Percentiles rank a stretch among this genome's conserved stretches.
phyloP scores from a whole-genome alignment of 1,140 invertebrate species.

The Sitodiplosis mosellana region DNA sequence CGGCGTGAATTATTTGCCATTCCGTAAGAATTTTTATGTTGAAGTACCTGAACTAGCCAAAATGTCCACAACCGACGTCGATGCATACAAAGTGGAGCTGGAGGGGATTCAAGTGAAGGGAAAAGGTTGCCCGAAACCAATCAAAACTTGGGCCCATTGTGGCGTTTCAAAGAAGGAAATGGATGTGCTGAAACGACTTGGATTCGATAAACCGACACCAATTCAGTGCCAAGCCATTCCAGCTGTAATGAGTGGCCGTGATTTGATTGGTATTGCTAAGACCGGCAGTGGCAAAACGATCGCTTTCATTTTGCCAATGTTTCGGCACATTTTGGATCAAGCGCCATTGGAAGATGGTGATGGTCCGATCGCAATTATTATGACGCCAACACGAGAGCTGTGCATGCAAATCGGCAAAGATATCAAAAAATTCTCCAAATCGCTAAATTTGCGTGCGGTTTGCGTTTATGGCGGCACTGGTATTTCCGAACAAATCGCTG shows the following conservation, averaged over 20 bases:
- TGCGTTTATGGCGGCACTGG: slow-evolving; percentile 97
- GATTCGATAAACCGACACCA: slow-evolving; percentile 94
- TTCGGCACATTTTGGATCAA: slow-evolving; percentile 93
- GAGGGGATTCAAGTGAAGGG: slow-evolving; percentile 73
- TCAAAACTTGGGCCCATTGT: slow-evolving; percentile 95
- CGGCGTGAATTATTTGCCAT: slow-evolving; percentile 65
- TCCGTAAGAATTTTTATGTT: slow-evolving; percentile 92
- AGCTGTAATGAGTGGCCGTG: slow-evolving; percentile 92
- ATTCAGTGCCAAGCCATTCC: slow-evolving; percentile 98
- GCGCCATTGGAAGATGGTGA: slow-evolving; percentile 83
- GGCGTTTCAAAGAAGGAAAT: slow-evolving; percentile 94
- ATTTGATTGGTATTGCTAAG: slow-evolving; percentile 98
- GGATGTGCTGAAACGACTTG: slow-evolving; percentile 80
- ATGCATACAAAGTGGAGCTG: slow-evolving; percentile 64
- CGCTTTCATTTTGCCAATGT: slow-evolving; percentile 96
- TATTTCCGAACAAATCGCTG: slow-evolving; percentile 65
- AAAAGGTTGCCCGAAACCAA: slow-evolving; percentile 83
- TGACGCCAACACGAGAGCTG: slow-evolving; percentile 95
- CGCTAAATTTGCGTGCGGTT: slow-evolving; percentile 67
- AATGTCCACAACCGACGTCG: slow-evolving; percentile 82
- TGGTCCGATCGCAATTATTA: slow-evolving; percentile 90
- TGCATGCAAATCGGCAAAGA: slow-evolving; percentile 99
- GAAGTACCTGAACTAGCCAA: slow-evolving; percentile 66
- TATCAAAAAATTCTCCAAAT: slow-evolving; percentile 88
- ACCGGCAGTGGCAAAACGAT: slow-evolving; percentile 98